A percentile compares a stretch with the other conserved stretches of the same genome.
These are phyloP conservation scores for Rhinopithecus roxellana DNA, from an alignment of 2,113 vertebrate species.

Conservation along the genomic window DNA sequence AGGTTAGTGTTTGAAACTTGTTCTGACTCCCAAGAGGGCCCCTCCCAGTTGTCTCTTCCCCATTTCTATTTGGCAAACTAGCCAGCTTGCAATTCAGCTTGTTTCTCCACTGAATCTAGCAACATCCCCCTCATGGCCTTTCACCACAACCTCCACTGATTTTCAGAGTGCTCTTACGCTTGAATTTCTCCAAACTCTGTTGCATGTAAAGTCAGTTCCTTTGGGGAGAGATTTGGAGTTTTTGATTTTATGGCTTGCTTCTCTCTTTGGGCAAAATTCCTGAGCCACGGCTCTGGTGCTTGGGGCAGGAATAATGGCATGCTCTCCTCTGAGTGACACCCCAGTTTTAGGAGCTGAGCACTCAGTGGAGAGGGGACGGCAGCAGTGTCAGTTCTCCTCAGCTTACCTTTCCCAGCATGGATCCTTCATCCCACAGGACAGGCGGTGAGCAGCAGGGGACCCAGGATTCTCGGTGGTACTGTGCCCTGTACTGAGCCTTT, in stretches of 20 bases:
- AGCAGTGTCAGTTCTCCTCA: neutral
- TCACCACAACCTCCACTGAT: neutral
- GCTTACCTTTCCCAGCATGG: neutral
- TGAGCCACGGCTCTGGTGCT: neutral
- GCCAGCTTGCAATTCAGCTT: neutral
- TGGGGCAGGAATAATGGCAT: neutral
- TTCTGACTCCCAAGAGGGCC: neutral
- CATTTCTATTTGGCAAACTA: neutral
- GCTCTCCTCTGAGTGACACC: neutral
- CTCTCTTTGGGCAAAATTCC: neutral
- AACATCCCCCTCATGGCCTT: neutral
- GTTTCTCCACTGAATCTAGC: neutral
- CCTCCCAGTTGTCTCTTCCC: neutral
- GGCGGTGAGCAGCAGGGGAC: neutral
- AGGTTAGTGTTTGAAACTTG: neutral
- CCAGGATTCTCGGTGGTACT: neutral
- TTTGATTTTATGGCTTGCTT: neutral
- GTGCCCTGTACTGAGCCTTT: neutral
- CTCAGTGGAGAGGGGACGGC: neutral
- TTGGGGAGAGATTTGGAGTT: neutral
- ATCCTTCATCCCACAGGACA: neutral
- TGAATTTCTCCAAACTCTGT: neutral
- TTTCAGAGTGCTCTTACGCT: neutral
- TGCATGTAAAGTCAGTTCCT: neutral
- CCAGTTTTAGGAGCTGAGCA: neutral